phyloP scores from a whole-genome alignment of 2,888 invertebrate species.

The Pomacea canaliculata region DNA sequence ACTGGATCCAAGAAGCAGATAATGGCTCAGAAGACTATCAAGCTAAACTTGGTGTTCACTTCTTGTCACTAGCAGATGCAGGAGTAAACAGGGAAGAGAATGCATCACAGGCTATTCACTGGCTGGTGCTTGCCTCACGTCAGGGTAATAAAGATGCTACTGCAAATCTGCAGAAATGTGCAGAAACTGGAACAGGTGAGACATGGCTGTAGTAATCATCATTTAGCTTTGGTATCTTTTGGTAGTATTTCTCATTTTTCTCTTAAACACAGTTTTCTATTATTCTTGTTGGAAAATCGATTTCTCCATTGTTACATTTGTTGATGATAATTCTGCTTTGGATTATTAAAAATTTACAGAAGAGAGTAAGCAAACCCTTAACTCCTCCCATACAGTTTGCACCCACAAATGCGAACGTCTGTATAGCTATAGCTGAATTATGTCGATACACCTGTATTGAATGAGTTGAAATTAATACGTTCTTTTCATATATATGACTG shows the following conservation, averaged over 20 bases:
- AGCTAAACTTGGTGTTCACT: conserved; percentile 51
- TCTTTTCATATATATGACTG: no score
- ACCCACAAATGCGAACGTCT: no score
- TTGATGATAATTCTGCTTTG: no score
- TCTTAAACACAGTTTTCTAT: no score
- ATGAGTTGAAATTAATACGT: no score
- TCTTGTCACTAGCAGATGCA: conserved; percentile 54
- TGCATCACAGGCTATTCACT: conserved; percentile 86
- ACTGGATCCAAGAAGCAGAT: conserved; percentile 45
- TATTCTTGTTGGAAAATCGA: background rate
- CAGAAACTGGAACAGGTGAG: conserved; percentile 54
- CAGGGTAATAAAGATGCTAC: conserved; percentile 92
- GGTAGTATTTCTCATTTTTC: background rate
- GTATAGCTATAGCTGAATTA: no score
- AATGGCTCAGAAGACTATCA: conserved; percentile 54
- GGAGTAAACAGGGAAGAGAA: conserved; percentile 72
- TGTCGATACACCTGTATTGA: no score
- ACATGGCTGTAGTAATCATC: background rate
- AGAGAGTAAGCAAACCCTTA: no score
- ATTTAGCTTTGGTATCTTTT: background rate
- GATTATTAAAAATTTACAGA: no score
- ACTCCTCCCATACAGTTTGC: no score
- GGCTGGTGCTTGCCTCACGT: conserved; percentile 92
- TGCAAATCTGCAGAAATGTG: conserved; percentile 75
- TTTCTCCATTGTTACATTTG: no score